phyloP scores from a whole-genome alignment of 1,140 invertebrate species.

The Tachypleus tridentatus region DNA sequence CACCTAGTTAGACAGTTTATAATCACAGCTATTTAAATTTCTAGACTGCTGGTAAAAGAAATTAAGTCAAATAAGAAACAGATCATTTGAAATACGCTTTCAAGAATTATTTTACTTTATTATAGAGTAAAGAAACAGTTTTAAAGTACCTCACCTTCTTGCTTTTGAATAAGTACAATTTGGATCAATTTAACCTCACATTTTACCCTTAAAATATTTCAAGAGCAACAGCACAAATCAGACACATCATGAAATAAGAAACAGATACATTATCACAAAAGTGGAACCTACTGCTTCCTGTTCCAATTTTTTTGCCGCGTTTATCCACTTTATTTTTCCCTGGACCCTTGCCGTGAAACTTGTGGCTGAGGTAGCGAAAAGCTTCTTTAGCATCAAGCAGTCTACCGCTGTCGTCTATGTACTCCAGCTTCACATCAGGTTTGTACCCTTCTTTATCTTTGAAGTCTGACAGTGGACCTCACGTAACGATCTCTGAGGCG shows the following conservation, averaged over 20 bases:
- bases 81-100: background rate
- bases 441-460: slow-evolving; percentile 87
- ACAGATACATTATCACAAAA: no score
- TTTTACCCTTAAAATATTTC: no score
- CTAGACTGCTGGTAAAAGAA: no score
- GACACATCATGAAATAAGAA: no score
- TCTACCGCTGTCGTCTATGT: slow-evolving; percentile 90
- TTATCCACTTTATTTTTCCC: slow-evolving; percentile 99
- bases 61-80: no score
- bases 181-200: background rate
- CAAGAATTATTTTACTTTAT: slow-evolving; percentile 1
- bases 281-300: slow-evolving; percentile 63
- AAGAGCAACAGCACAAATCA: no score
- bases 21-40: no score
- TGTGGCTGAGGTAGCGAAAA: slow-evolving; percentile 64
- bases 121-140: background rate
- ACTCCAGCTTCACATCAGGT: slow-evolving; percentile 92
- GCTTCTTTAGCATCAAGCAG: slow-evolving; percentile 90
- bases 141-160: background rate
- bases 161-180: no score
- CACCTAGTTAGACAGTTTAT: no score
- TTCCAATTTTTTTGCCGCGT: slow-evolving; percentile 82
- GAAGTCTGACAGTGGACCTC: slow-evolving; percentile 81
- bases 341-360: slow-evolving; percentile 98
- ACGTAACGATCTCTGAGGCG: slow-evolving; percentile 57